Evolutionary conservation across 2,797 vertebrate genomes (phyloP).

Genomic region (Vespertilio murinus): DNA sequence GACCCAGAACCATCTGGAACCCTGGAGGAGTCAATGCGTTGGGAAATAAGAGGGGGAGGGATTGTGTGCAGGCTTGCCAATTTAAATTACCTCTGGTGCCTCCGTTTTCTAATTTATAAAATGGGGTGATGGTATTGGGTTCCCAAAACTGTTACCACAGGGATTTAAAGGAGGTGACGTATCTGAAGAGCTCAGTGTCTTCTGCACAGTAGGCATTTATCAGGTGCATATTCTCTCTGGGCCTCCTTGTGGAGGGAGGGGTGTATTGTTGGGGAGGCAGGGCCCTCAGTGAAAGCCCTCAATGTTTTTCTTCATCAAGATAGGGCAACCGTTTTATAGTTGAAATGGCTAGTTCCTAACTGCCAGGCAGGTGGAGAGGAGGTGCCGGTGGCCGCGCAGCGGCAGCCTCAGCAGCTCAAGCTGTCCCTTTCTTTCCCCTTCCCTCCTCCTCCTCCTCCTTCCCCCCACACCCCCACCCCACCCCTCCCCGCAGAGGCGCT

Average conservation of each 20-base stretch:
- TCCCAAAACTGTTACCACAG: background rate
- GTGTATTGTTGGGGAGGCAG: background rate
- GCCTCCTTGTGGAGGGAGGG: background rate
- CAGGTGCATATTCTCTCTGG: background rate
- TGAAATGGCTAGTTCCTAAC: background rate
- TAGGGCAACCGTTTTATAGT: background rate
- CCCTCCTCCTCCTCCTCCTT: rapidly evolving
- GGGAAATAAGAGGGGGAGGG: background rate
- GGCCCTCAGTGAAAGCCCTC: background rate
- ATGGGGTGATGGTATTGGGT: background rate
- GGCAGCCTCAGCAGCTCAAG: background rate
- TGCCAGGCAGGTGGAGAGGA: background rate
- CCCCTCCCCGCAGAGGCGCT: constrained; percentile 85
- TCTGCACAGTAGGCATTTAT: background rate
- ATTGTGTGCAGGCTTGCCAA: background rate
- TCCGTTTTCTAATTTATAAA: background rate
- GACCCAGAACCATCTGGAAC: background rate
- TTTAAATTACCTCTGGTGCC: background rate
- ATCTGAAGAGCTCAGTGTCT: background rate
- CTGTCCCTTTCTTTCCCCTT: background rate
- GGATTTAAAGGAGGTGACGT: background rate
- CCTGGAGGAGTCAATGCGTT: background rate
- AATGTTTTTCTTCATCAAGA: background rate
- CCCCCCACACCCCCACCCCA: rapidly evolving
- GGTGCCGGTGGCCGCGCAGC: background rate